These are phyloP conservation scores for Volucella zonaria DNA, from an alignment of 2,888 invertebrate species.

Conservation along the genomic window DNA sequence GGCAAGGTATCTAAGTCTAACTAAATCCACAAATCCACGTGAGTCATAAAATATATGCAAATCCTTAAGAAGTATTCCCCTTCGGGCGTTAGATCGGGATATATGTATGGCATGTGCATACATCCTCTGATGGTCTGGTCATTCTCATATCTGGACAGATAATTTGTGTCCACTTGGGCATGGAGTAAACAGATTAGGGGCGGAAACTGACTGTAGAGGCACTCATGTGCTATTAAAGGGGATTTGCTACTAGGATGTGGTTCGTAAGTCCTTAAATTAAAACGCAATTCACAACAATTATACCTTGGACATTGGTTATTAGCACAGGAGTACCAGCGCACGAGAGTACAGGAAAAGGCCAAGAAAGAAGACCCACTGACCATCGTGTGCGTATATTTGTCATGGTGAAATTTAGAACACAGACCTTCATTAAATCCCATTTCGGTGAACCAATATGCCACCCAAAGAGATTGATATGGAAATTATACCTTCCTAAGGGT, in stretches of 20 bases:
- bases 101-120: background rate
- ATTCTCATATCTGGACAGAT: conserved; percentile 1
- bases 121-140: background rate
- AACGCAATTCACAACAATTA: conserved; percentile 58
- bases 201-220: background rate
- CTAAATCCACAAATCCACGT: conserved; percentile 15
- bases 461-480: conserved; percentile 52
- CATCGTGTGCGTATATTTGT: background rate
- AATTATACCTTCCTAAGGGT: conserved; percentile 42
- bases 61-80: conserved; percentile 14
- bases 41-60: conserved; percentile 36
- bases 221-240: conserved; percentile 25
- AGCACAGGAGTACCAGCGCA: background rate
- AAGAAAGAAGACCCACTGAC: background rate
- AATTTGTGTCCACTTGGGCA: conserved; percentile 35
- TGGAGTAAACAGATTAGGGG: too few species aligned
- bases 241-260: conserved; percentile 28
- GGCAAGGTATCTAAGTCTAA: background rate
- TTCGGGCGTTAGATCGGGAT: too few species aligned
- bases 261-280: conserved; percentile 53
- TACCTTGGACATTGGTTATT: conserved; percentile 11
- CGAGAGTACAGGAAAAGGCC: background rate
- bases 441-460: conserved; percentile 40
- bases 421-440: conserved; percentile 40
- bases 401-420: conserved; percentile 3